Percentiles rank a stretch among this genome's conserved stretches.
These are phyloP conservation scores for Cassiopea andromeda DNA, from an alignment of 30 jellyfish, hydroid and myxozoan genomes.

Conservation along the genomic window DNA sequence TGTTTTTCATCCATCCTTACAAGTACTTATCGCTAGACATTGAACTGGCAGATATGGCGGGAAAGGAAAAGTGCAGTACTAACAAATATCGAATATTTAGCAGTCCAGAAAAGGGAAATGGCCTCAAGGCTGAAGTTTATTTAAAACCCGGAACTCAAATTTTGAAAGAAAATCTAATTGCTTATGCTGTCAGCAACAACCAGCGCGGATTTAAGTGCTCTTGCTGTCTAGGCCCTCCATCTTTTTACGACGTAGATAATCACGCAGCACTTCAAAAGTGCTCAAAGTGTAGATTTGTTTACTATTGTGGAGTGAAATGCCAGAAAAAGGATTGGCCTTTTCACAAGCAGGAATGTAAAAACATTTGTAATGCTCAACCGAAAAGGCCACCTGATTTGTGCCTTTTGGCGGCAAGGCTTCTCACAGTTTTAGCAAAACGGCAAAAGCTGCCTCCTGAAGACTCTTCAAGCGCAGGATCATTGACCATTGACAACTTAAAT, in stretches of 20 bases:
- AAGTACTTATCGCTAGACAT: too few relatives aligned
- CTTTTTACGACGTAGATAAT: background rate
- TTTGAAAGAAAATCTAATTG: slow-evolving; percentile 52
- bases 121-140: slow-evolving; percentile 40
- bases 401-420: slow-evolving; percentile 74
- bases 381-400: slow-evolving; percentile 94
- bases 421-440: slow-evolving; percentile 10
- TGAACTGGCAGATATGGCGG: background rate
- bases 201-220: slow-evolving; percentile 73
- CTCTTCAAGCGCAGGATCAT: background rate
- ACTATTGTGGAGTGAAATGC: slow-evolving; percentile 86
- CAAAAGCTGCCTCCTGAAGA: background rate
- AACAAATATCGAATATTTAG: background rate
- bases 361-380: slow-evolving; percentile 78
- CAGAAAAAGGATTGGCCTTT: slow-evolving; percentile 87
- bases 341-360: slow-evolving; percentile 90
- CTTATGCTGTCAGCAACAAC: slow-evolving; percentile 43
- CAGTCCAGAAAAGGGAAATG: slow-evolving; percentile 69
- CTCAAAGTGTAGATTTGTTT: slow-evolving; percentile 79
- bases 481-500: background rate
- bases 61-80: background rate
- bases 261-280: slow-evolving; percentile 61
- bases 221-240: slow-evolving; percentile 57
- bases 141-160: slow-evolving; percentile 50
- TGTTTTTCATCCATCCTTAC: too few relatives aligned